Conservation (phyloP, 92 coral and sea anemone species). For the Epizoanthus fatuus region DNA sequence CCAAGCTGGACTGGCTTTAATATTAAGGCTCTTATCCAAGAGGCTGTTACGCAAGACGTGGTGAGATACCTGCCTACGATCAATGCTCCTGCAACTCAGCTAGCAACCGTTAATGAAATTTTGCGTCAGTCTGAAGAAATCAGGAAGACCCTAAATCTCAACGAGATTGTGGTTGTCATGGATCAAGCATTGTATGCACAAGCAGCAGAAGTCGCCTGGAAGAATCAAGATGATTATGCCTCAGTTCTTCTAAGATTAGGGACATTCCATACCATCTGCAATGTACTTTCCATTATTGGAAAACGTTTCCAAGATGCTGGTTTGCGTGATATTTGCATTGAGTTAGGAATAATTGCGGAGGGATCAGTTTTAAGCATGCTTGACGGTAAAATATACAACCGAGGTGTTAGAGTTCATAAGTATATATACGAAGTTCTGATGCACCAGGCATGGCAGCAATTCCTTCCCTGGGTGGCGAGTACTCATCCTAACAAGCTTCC, state of each 20-base stretch:
- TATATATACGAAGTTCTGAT: slow-evolving; percentile 49
- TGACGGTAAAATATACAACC: slow-evolving; percentile 51
- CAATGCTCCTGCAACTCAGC: slow-evolving; percentile 56
- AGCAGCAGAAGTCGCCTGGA: slow-evolving; percentile 49
- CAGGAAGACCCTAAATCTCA: slow-evolving; percentile 33
- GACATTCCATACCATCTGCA: slow-evolving; percentile 65
- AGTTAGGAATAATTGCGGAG: slow-evolving; percentile 49
- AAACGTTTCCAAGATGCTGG: slow-evolving; percentile 69
- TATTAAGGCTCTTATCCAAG: slow-evolving; percentile 32
- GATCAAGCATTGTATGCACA: slow-evolving; percentile 60
- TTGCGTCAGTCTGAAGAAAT: slow-evolving; percentile 47
- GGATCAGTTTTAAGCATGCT: slow-evolving; percentile 32
- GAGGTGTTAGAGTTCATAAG: slow-evolving; percentile 50
- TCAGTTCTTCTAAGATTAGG: slow-evolving; percentile 55
- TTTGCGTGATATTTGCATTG: slow-evolving; percentile 45
- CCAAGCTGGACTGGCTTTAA: slow-evolving; percentile 73
- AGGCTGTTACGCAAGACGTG: slow-evolving; percentile 44
- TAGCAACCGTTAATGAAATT: slow-evolving; percentile 50
- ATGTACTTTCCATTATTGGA: slow-evolving; percentile 50
- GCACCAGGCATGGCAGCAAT: slow-evolving; percentile 45
- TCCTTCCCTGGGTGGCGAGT: slow-evolving; percentile 40
- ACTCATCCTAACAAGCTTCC: slow-evolving; percentile 44
- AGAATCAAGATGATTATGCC: slow-evolving; percentile 14
- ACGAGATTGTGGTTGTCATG: slow-evolving; percentile 59
- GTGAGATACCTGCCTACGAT: slow-evolving; percentile 63